Conservation (phyloP, 2,888 invertebrate species). For the Hyposoter didymator region DNA sequence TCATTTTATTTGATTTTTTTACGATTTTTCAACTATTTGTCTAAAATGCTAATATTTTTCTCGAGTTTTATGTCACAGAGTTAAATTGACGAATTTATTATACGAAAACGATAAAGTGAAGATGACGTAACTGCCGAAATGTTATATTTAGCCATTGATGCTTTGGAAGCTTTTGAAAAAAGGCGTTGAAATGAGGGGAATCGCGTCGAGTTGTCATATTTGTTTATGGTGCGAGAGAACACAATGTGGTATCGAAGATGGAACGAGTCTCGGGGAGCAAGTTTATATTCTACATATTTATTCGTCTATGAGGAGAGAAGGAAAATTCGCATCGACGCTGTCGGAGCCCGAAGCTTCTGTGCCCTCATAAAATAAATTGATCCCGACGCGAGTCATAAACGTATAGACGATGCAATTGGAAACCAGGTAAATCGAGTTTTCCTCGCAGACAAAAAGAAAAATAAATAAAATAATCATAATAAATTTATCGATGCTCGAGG, state of each 20-base stretch:
- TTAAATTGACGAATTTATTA: too few relatives aligned
- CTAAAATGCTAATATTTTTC: too few relatives aligned
- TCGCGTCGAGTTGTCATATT: not conserved
- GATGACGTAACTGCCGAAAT: too few relatives aligned
- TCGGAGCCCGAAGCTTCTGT: not conserved
- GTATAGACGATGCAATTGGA: conserved; percentile 26
- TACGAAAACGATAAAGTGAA: too few relatives aligned
- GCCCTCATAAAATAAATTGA: conserved; percentile 48
- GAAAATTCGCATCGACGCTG: conserved; percentile 28
- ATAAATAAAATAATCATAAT: conserved; percentile 40
- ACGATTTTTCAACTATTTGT: too few relatives aligned
- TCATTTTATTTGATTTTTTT: too few relatives aligned
- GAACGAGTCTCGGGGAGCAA: not conserved
- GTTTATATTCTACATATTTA: conserved; percentile 24
- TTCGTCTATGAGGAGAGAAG: conserved; percentile 33
- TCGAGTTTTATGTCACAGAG: too few relatives aligned
- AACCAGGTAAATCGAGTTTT: conserved; percentile 51
- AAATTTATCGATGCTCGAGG: conserved; percentile 30
- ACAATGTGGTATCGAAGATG: not conserved
- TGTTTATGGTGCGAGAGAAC: not conserved
- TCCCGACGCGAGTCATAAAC: conserved; percentile 5
- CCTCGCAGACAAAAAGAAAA: conserved; percentile 18
- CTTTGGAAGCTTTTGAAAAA: too few relatives aligned
- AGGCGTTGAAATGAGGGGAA: not conserved
- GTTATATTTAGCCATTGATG: too few relatives aligned